These are phyloP conservation scores for Synanceia verrucosa DNA, from an alignment of 2,797 vertebrate species.

Conservation along the genomic window DNA sequence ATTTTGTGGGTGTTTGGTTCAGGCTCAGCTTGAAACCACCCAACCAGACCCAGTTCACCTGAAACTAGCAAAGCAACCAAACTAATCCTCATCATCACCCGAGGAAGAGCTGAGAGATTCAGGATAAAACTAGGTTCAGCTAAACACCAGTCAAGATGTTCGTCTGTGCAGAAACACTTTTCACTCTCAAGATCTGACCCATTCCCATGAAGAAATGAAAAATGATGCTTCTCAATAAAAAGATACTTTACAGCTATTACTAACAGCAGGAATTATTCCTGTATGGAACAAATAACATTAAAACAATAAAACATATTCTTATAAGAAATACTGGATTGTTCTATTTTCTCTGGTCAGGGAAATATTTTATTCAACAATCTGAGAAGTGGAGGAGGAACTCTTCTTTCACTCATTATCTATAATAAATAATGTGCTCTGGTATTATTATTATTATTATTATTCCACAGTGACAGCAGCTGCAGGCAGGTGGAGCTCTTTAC, in stretches of 20 bases:
- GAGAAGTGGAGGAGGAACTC: background rate
- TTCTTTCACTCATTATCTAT: background rate
- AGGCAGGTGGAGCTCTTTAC: background rate
- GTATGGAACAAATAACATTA: too few species aligned
- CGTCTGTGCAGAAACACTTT: background rate
- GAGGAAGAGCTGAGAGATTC: background rate
- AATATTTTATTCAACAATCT: background rate
- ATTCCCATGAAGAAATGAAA: background rate
- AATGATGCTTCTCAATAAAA: background rate
- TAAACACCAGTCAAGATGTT: background rate
- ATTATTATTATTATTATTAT: too few species aligned
- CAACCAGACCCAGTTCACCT: background rate
- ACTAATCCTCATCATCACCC: background rate
- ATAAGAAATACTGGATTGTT: background rate
- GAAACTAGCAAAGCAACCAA: background rate
- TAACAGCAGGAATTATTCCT: too few species aligned
- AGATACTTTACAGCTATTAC: too few species aligned
- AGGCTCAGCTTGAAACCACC: slow-evolving; percentile 7
- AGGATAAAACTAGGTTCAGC: background rate
- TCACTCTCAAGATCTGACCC: background rate
- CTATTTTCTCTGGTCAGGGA: background rate
- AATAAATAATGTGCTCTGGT: too few species aligned
- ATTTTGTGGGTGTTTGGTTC: background rate
- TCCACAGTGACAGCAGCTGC: background rate
- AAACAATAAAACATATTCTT: too few species aligned